Base-by-base conservation (phyloP, 2,113 vertebrate genomes). In the Bufo bufo region DNA sequence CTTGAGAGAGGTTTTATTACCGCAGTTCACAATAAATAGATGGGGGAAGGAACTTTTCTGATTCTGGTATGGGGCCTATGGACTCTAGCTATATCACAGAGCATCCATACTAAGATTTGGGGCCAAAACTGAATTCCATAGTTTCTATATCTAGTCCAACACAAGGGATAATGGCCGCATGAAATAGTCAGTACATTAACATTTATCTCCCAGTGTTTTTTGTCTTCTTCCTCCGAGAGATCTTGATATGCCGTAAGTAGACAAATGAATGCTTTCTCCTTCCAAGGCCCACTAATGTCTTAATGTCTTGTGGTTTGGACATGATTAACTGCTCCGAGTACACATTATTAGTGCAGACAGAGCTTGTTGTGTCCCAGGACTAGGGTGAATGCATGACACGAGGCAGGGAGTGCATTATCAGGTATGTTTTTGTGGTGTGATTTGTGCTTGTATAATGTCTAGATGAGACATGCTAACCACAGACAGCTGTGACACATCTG, bases 401-500 rank as follows among this genome's bases (percentile, higher is more conserved):
- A 20, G 14, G 65, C 83, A 85, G 50, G n/a, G 69, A 43, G 50
- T 84, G 66, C 66, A 74, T 74, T 33, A 85, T 85, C 83, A 85
- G 50, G 52, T 85, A 74, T 74, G 83, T 52, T 84, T 84, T 71
- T 23, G 47, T 54, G 49, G 79, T n/a, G 8, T 81, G 79, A 63
- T 45, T 81, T 63, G 79, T 45, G 58, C 58, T 69, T 84, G 63
- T 69, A 84, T 69, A 84, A 84, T 33, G 82, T 84, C 84, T 85
- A 20, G 77, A 82, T 75, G 66, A 71, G 13, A 54, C 52, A 87
- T 20, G 56, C 45, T 75, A 77, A 82, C 79, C 86, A 75, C 79
- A 87, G 65, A 77, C 86, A 87, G 86, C 79, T 87, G 86, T 75
- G 78, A 82, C 49, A 82, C 66, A 56, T 71, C 47, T 20, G 66